phyloP scores from a whole-genome alignment of 1,140 invertebrate species.

The Eurytemora carolleeae region DNA sequence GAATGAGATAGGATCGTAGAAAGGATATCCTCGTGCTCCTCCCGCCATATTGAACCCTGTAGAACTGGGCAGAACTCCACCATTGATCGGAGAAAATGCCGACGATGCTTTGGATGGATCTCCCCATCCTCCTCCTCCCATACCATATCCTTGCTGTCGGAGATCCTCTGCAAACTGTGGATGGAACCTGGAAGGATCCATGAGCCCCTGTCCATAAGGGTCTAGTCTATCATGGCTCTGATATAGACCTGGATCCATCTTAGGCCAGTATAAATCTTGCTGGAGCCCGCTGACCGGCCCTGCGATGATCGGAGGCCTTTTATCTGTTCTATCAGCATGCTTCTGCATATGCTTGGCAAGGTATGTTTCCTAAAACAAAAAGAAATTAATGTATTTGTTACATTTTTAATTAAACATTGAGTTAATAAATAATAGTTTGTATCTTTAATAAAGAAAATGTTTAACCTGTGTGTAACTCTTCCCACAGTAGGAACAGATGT shows the following conservation, averaged over 20 bases:
- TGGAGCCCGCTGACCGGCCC: constrained; percentile 27
- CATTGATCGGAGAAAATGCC: neutral
- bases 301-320: constrained; percentile 50
- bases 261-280: constrained; percentile 53
- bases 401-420: too few species aligned
- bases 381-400: too few species aligned
- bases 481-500: constrained; percentile 97
- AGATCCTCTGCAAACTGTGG: neutral
- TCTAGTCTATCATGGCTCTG: neutral
- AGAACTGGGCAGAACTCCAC: neutral
- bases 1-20: neutral
- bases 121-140: neutral
- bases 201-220: neutral
- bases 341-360: constrained; percentile 97
- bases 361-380: constrained; percentile 61
- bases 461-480: constrained; percentile 96
- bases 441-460: too few species aligned
- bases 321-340: constrained; percentile 74
- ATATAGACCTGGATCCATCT: constrained; percentile 18
- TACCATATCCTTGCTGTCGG: neutral
- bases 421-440: too few species aligned
- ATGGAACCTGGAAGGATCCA: neutral
- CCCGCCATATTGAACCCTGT: neutral
- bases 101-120: neutral
- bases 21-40: neutral